phyloP scores from a whole-genome alignment of 2,113 vertebrate genomes.

The Chlorodrepanis virens region DNA sequence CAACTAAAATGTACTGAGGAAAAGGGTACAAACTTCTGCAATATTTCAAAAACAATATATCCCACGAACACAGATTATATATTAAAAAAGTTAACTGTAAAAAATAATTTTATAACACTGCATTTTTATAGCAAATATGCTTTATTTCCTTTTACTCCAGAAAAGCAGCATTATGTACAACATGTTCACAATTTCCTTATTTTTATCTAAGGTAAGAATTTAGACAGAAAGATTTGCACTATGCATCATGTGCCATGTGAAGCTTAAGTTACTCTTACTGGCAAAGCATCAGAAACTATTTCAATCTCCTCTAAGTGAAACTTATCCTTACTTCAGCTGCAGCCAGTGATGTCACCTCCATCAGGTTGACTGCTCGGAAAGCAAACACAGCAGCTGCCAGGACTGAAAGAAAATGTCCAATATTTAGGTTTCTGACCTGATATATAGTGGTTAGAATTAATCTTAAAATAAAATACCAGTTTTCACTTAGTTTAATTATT shows the following conservation, averaged over 20 bases:
- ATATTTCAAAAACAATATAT: background rate
- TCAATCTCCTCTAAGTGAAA: conserved; percentile 76
- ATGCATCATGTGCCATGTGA: conserved; percentile 68
- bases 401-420: conserved; percentile 81
- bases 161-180: background rate
- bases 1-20: background rate
- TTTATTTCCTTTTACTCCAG: background rate
- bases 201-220: conserved; percentile 45
- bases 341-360: conserved; percentile 97
- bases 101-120: background rate
- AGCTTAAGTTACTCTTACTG: conserved; percentile 76
- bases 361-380: conserved; percentile 97
- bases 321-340: conserved; percentile 92
- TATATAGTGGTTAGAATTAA: conserved; percentile 15
- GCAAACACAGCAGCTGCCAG: conserved; percentile 96
- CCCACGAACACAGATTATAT: background rate
- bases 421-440: conserved; percentile 48
- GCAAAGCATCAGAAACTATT: conserved; percentile 83
- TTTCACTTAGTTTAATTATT: background rate
- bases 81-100: background rate
- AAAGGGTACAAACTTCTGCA: background rate
- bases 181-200: background rate
- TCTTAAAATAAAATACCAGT: background rate
- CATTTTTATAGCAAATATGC: background rate
- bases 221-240: conserved; percentile 62